Conservation (phyloP, 2,113 vertebrate genomes). For the Ceuthmochares aereus region DNA sequence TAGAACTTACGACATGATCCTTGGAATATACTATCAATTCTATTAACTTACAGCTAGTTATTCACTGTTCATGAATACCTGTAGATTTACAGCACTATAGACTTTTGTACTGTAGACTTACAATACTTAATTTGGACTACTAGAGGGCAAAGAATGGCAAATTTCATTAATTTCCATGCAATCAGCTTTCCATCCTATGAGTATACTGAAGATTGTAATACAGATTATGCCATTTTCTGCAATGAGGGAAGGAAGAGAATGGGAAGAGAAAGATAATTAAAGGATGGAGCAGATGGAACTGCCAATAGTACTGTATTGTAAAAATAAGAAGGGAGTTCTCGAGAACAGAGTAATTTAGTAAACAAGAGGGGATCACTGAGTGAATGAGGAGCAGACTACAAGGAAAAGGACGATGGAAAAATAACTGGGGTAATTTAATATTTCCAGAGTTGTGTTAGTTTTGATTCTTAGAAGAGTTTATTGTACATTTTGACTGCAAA, state of each 20-base stretch:
- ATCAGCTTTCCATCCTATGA: background rate
- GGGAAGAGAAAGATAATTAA: background rate
- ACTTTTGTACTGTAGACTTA: background rate
- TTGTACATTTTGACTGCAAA: background rate
- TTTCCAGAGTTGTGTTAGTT: background rate
- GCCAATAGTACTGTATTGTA: background rate
- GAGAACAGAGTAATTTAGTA: background rate
- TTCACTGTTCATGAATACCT: background rate
- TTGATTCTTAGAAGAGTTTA: background rate
- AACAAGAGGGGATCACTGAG: background rate
- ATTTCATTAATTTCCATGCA: background rate
- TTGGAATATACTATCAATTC: background rate
- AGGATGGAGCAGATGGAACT: background rate
- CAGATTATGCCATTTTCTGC: background rate
- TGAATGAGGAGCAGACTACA: background rate
- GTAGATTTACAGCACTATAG: background rate
- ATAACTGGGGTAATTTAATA: background rate
- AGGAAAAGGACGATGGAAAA: background rate
- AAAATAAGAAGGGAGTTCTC: background rate
- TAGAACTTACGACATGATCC: rapidly evolving
- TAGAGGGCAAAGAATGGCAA: background rate
- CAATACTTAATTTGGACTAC: background rate
- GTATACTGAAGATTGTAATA: background rate
- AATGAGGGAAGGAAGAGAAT: background rate
- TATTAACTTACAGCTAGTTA: rapidly evolving